These are phyloP conservation scores for Sciurus vulgaris DNA, from an alignment of 2,797 vertebrate species.

Conservation along the genomic window DNA sequence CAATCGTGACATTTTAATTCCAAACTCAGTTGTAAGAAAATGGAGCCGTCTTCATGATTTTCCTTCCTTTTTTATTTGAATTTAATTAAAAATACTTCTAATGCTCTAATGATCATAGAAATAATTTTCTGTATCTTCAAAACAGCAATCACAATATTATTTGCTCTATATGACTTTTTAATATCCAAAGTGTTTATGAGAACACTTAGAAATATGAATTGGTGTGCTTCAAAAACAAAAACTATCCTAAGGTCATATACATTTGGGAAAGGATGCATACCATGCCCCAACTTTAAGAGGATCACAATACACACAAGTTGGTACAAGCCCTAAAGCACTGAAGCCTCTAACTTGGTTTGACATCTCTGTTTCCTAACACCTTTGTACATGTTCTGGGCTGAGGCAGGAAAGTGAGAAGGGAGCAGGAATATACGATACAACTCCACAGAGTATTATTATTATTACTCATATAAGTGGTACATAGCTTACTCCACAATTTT, in stretches of 20 bases:
- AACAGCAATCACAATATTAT: neutral
- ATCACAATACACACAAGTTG: neutral
- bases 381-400: neutral
- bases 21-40: constrained; percentile 48
- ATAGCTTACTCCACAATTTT: neutral
- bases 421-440: neutral
- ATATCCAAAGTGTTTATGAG: constrained; percentile 28
- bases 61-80: neutral
- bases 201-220: constrained; percentile 29
- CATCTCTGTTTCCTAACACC: neutral
- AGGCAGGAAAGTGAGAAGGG: neutral
- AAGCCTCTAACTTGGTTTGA: neutral
- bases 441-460: neutral
- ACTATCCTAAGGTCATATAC: neutral
- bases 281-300: neutral
- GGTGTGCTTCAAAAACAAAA: neutral
- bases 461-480: neutral
- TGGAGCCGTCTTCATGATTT: neutral
- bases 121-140: constrained; percentile 47
- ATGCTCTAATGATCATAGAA: neutral
- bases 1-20: constrained; percentile 58
- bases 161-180: neutral
- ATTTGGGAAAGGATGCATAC: neutral
- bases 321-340: neutral
- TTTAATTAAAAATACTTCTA: neutral